phyloP scores from a whole-genome alignment of 2,888 invertebrate species.

The Agriotes lineatus region DNA sequence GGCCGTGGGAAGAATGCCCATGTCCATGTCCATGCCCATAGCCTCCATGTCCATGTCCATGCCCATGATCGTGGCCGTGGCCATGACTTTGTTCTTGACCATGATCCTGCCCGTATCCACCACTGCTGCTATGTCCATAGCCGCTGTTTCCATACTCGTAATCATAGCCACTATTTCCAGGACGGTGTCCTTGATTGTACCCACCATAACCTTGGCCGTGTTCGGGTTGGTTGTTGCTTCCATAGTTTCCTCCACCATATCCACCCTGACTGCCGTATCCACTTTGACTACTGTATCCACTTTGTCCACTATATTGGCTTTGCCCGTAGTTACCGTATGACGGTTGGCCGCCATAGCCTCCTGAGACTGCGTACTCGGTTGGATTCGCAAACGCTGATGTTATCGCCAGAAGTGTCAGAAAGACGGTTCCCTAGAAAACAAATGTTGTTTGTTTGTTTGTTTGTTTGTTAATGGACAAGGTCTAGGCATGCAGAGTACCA shows the following conservation, averaged over 20 bases:
- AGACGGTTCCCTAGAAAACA: too few relatives aligned
- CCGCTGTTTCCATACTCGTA: not conserved
- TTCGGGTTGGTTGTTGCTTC: not conserved
- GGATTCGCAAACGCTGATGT: too few relatives aligned
- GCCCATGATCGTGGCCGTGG: conserved; percentile 19
- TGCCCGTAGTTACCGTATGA: not conserved
- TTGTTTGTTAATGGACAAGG: too few relatives aligned
- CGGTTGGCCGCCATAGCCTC: not conserved
- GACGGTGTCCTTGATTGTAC: too few relatives aligned
- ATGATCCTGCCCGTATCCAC: conserved; percentile 21
- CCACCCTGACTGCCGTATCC: not conserved
- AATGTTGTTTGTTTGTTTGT: too few relatives aligned
- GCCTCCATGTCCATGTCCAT: conserved; percentile 23
- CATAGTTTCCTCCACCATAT: not conserved
- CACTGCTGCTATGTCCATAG: not conserved
- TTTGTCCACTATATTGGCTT: not conserved
- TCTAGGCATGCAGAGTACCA: too few relatives aligned
- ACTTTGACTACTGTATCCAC: not conserved
- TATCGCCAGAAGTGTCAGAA: too few relatives aligned
- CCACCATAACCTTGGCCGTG: not conserved
- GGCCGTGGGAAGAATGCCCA: too few relatives aligned
- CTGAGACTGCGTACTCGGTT: not conserved
- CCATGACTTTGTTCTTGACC: conserved; percentile 23
- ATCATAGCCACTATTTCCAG: not conserved
- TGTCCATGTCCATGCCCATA: conserved; percentile 18